phyloP scores from a whole-genome alignment of 2,797 vertebrate species.

The Pachyuromys duprasi region DNA sequence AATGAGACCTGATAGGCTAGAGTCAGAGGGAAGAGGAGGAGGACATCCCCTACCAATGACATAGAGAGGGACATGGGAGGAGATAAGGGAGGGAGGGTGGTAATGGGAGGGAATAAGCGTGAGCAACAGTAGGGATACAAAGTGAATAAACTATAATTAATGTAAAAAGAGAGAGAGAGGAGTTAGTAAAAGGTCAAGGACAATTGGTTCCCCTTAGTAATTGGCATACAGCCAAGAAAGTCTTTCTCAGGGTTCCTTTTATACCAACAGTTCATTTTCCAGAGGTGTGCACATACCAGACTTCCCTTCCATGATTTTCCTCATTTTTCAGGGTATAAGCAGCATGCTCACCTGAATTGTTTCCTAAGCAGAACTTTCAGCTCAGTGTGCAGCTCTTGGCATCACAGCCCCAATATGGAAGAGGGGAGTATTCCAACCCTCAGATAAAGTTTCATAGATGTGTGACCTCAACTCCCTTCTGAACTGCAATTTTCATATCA shows the following conservation, averaged over 20 bases:
- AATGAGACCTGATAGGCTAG: too few relatives aligned
- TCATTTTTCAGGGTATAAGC: neutral
- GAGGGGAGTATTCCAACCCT: neutral
- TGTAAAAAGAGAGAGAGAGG: too few relatives aligned
- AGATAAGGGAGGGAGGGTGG: too few relatives aligned
- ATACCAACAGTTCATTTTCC: neutral
- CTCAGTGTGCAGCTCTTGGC: neutral
- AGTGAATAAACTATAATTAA: too few relatives aligned
- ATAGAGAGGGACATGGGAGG: too few relatives aligned
- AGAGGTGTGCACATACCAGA: neutral
- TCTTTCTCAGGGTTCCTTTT: neutral
- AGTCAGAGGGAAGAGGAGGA: too few relatives aligned
- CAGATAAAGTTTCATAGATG: neutral
- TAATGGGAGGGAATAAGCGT: too few relatives aligned
- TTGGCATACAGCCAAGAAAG: neutral
- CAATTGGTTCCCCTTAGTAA: neutral
- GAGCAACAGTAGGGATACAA: too few relatives aligned
- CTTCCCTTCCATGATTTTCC: too few relatives aligned
- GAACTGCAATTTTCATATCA: neutral
- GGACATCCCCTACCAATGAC: too few relatives aligned
- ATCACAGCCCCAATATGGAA: neutral
- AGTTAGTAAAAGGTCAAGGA: neutral
- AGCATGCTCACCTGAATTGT: neutral
- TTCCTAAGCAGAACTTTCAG: neutral
- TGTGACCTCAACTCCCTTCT: neutral